phyloP scores from a whole-genome alignment of 2,113 vertebrate species.

The Phrynosoma platyrhinos region DNA sequence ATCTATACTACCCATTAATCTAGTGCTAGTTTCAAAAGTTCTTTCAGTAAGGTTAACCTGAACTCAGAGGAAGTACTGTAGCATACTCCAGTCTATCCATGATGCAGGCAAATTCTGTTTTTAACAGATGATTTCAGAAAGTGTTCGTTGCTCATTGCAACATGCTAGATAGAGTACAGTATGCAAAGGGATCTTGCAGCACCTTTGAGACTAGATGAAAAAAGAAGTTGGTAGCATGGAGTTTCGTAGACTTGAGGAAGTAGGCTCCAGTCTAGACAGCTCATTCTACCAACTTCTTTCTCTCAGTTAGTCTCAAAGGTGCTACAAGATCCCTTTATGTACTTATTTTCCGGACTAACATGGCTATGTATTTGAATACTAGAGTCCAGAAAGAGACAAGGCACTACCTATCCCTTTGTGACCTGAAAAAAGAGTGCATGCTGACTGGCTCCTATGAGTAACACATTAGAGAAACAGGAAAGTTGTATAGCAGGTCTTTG shows the following conservation, averaged over 20 bases:
- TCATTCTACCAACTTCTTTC: no score
- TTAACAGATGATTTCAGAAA: slow-evolving; percentile 59
- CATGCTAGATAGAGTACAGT: background rate
- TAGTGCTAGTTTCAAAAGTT: slow-evolving; percentile 8
- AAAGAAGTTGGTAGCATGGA: no score
- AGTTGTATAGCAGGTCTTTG: slow-evolving; percentile 32
- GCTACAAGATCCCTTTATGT: no score
- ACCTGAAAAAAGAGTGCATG: slow-evolving; percentile 37
- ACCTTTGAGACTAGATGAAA: no score
- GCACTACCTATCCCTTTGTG: slow-evolving; percentile 53
- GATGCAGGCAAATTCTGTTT: slow-evolving; percentile 74
- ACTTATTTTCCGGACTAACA: no score
- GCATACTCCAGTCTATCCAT: slow-evolving; percentile 39
- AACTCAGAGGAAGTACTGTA: slow-evolving; percentile 44
- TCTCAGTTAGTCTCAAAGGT: no score
- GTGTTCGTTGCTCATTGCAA: slow-evolving; percentile 41
- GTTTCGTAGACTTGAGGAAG: no score
- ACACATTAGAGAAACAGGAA: slow-evolving; percentile 35
- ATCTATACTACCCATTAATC: background rate
- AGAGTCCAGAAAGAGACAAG: slow-evolving; percentile 32
- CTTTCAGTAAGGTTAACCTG: slow-evolving; percentile 43
- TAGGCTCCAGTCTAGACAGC: no score
- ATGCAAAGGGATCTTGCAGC: no score
- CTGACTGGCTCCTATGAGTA: slow-evolving; percentile 28
- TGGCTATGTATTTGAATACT: background rate